phyloP scores from a whole-genome alignment of 2,113 vertebrate genomes.

The Megalops atlanticus region DNA sequence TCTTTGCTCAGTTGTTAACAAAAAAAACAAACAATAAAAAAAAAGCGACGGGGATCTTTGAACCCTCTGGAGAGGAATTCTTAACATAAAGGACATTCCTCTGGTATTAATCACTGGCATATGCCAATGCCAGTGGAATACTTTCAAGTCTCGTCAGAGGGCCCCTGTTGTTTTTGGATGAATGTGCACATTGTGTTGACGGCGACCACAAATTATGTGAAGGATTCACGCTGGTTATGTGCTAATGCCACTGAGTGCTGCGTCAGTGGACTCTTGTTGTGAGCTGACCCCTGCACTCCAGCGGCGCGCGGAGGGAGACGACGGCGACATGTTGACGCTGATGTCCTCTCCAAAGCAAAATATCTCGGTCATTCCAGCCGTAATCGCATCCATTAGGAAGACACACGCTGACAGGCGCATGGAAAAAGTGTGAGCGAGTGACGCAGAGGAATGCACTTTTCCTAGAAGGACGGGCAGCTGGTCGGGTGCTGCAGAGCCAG shows the following conservation, averaged over 20 bases:
- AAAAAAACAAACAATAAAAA: slow-evolving; percentile 27
- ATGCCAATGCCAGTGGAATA: slow-evolving; percentile 13
- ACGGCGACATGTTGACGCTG: slow-evolving; percentile 15
- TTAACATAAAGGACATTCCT: slow-evolving; percentile 45
- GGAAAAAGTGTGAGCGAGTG: background rate
- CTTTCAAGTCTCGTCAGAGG: background rate
- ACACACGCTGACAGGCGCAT: background rate
- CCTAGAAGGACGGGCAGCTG: background rate
- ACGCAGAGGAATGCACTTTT: background rate
- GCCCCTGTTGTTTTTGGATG: slow-evolving; percentile 43
- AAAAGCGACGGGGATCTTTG: slow-evolving; percentile 33
- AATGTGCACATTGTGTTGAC: slow-evolving; percentile 43
- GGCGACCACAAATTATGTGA: slow-evolving; percentile 3
- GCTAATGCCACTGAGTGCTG: slow-evolving; percentile 20
- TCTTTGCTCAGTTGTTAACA: background rate
- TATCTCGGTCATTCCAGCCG: slow-evolving; percentile 26
- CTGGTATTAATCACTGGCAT: slow-evolving; percentile 37
- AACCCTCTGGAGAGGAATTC: slow-evolving; percentile 5
- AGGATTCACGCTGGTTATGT: background rate
- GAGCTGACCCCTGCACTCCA: slow-evolving; percentile 43
- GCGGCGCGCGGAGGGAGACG: slow-evolving; percentile 6
- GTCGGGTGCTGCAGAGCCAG: background rate
- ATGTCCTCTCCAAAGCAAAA: slow-evolving; percentile 33
- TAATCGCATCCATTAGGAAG: background rate
- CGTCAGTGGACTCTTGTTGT: slow-evolving; percentile 43